Evolutionary conservation across 2,797 vertebrate genomes (phyloP), one percentile per base, ranked within the genome.

Genomic region (Sciaenops ocellatus): DNA sequence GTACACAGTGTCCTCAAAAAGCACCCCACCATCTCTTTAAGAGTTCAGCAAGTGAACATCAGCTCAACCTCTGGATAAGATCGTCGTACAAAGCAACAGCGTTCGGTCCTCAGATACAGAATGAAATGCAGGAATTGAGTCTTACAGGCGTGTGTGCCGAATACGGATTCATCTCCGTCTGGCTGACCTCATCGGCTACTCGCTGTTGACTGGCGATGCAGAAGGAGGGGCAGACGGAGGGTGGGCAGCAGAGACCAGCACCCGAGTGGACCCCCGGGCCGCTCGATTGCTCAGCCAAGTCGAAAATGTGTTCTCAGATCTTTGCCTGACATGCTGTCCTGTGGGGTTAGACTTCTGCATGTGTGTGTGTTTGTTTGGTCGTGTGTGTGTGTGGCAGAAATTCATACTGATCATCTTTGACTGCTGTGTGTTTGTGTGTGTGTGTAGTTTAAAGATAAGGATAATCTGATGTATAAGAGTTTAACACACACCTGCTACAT

Each of bases 291-390:
- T 95, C 93, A 79, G 91, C 90, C 90, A 94, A 95, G 95, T 93
- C 55, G 94, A 95, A 97, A 97, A 96, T 95, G 87, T 94, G 94
- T 95, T 94, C 69, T 86, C 87, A 85, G 95, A 95, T 95, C 93
- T 93, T 90, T 87, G 87, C 83, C 87, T 94, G 93, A 95, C 95
- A 93, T 93, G 89, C 74, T 86, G 90, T 94, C 92, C 94, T 90
- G 67, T 57, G 86, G 89, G 92, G 80, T 85, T 83, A 79, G 81
- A 73, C 78, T 76, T 85, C 28, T 60, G 76, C 18, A 11, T 85
- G 69, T 72, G 61, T 84, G 79, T 72, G 48, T 59, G 71, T 59
- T 24, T 80, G 38, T 74, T 61, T 78, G 52, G 73, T 67, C 13
- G 34, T 69, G 50, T 83, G 69, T 71, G 66, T 71, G 78, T 85